These are phyloP conservation scores for Patella depressa DNA, from an alignment of 2,888 invertebrate species.

Conservation along the genomic window DNA sequence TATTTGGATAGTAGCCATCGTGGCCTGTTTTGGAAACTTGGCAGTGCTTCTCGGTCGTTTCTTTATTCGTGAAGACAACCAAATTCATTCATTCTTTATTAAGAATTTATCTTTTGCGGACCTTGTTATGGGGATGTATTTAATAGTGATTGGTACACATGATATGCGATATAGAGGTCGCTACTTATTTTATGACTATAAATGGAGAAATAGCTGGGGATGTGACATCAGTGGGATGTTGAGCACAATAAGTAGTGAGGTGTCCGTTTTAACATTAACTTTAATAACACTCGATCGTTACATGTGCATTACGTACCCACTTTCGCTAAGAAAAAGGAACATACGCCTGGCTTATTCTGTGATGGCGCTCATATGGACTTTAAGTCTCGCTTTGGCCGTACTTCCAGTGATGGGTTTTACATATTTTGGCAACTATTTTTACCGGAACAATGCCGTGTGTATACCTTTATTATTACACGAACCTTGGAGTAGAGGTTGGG, in stretches of 20 bases:
- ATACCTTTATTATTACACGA: conserved; percentile 37
- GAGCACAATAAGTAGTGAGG: conserved; percentile 49
- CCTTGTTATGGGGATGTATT: conserved; percentile 78
- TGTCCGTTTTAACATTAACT: conserved; percentile 46
- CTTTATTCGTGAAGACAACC: conserved; percentile 70
- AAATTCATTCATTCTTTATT: conserved; percentile 74
- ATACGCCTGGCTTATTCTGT: conserved; percentile 37
- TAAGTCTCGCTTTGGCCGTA: conserved; percentile 36
- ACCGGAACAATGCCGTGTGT: conserved; percentile 49
- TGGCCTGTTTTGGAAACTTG: conserved; percentile 76
- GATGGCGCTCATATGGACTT: conserved; percentile 41
- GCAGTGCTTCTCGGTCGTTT: conserved; percentile 73
- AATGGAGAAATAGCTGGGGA: conserved; percentile 76
- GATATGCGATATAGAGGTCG: conserved; percentile 75
- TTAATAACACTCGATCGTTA: conserved; percentile 48
- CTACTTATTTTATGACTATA: conserved; percentile 75
- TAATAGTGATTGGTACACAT: conserved; percentile 76
- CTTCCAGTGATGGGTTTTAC: conserved; percentile 37
- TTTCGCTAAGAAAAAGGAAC: conserved; percentile 37
- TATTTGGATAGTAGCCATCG: conserved; percentile 77
- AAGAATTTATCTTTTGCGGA: conserved; percentile 78
- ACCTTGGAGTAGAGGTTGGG: conserved; percentile 38
- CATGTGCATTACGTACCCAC: conserved; percentile 46
- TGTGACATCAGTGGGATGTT: conserved; percentile 76
- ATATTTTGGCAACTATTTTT: conserved; percentile 44